Base-by-base conservation (phyloP, 2,888 invertebrate genomes). In the Eupithecia pulchellata region DNA sequence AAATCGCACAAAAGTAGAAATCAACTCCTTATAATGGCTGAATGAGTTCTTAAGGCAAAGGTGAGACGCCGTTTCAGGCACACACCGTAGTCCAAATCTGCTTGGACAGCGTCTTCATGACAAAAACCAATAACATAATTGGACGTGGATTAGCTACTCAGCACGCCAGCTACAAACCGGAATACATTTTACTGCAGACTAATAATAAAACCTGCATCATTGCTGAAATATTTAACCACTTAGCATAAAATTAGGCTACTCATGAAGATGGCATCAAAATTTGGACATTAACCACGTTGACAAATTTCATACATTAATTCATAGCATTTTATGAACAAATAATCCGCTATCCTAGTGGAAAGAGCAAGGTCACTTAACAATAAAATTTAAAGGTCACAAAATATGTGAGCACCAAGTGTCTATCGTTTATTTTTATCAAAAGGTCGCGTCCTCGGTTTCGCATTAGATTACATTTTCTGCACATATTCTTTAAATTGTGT, bases 341-440 rank as follows among this genome's bases (percentile, higher is more conserved):
- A 63, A 67, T 70, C 68, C 14, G 14, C 57, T 57, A 57, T 68
- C 60, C 39, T 68, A 73, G 69, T 71, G 52, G 69, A 76, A 74
- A 75, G 72, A 75, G 69, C 78, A 75, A 75, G 78, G 78, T 69
- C 72, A 67, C 71, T 20, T 69, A 52, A 58, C 64, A 63, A 70
- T 67, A 73, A 72, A 77, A 75, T 68, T 58, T 70, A 72, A 76
- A 78, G 73, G 73, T 70, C 69, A 72, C 57, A 8, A 17, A 29
- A 29, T 55, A 14, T 55, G 14, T 1, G 17, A 29, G 57, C 5
- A 14, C 14, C 29, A 57, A 2, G 25, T 14, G 57, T 57, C 29
- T 17, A 57, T 29, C 52, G 52, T 52, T 20, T 52, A 52, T 52
- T 52, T 52, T 52, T 52, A 52, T 52, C 52, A 25, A 52, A 52